Base-by-base conservation (phyloP, 2,113 vertebrate species). In the Trematomus loennbergii region DNA sequence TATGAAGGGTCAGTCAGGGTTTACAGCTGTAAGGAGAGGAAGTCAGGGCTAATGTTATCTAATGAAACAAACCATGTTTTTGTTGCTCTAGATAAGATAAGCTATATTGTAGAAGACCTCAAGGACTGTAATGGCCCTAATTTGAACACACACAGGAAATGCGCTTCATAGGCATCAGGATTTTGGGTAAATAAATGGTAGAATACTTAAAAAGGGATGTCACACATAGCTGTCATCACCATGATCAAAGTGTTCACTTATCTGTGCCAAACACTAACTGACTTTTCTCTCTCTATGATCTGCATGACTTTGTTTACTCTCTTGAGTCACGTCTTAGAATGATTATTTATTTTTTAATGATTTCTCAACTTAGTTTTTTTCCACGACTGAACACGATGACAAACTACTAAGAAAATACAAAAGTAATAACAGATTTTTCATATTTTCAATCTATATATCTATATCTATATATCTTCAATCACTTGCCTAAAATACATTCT, bases 241-340 rank as follows among this genome's bases (percentile, higher is more conserved):
- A 12, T 82, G 88, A 91, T 94, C 89, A 94, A 92, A 94, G 87
- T 63, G 63, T 84, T 87, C 70, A 71, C 81, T 90, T 90, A 76
- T 91, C 87, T 84, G 29, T 81, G 85, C 69, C 71, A 85, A 76
- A 87, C 85, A 75, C 29, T 13, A 70, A 71, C 69, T 29, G 57
- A 71, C 61, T 84, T 54, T 65, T 72, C 79, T 67, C 80, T 75
- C 66, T 67, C 70, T 72, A 8, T 86, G 72, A 78, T 86, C 79
- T 54, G 17, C 3, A 49, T 82, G 77, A 72, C 83, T 82, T 73
- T 91, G 78, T 87, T 92, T 89, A 85, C 78, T 81, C 75, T 84
- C 84, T 43, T 36, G 59, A 86, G 79, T 64, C 53, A 33, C 20
- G 63, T 72, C 79, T 78, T 83, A 86, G 87, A 87, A 79, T 82